These are phyloP conservation scores for Rhyacichthys aspro DNA, from an alignment of 2,797 vertebrate genomes.

Conservation along the genomic window DNA sequence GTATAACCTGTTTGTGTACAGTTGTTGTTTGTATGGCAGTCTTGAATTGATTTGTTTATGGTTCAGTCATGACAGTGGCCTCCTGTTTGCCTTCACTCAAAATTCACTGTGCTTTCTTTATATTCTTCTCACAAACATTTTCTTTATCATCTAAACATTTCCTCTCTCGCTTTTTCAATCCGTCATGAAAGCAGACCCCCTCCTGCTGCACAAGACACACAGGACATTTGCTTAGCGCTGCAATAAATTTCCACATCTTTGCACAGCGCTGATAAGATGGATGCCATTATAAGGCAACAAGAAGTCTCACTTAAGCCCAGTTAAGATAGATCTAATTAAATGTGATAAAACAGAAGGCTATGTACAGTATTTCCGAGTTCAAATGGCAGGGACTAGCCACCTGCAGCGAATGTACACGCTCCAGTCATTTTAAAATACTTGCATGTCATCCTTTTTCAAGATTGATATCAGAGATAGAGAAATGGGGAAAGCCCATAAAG, in stretches of 20 bases:
- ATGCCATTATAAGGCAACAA: conserved; percentile 31
- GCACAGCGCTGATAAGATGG: conserved; percentile 22
- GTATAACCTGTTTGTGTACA: too few species aligned
- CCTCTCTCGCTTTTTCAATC: conserved; percentile 15
- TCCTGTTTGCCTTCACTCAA: not conserved
- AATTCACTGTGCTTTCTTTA: conserved; percentile 8
- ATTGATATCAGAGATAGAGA: conserved; percentile 37
- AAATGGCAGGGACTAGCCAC: conserved; percentile 2
- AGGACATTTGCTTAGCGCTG: conserved; percentile 33
- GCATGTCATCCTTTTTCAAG: conserved; percentile 22
- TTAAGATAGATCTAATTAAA: conserved; percentile 50
- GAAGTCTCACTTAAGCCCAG: conserved; percentile 34
- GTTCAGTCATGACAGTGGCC: too few species aligned
- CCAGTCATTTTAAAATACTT: conserved; percentile 20
- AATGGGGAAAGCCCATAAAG: conserved; percentile 33
- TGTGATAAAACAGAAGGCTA: conserved; percentile 11
- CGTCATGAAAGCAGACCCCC: too few species aligned
- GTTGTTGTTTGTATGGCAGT: too few species aligned
- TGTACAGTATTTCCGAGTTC: conserved; percentile 5
- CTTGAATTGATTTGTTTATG: too few species aligned
- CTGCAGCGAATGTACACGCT: conserved; percentile 7
- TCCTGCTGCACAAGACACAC: conserved; percentile 13
- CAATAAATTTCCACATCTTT: conserved; percentile 32
- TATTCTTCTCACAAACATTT: conserved; percentile 24
- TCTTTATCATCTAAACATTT: not conserved